Evolutionary conservation across 2,113 vertebrate species (phyloP).

Genomic region (Ia io): DNA sequence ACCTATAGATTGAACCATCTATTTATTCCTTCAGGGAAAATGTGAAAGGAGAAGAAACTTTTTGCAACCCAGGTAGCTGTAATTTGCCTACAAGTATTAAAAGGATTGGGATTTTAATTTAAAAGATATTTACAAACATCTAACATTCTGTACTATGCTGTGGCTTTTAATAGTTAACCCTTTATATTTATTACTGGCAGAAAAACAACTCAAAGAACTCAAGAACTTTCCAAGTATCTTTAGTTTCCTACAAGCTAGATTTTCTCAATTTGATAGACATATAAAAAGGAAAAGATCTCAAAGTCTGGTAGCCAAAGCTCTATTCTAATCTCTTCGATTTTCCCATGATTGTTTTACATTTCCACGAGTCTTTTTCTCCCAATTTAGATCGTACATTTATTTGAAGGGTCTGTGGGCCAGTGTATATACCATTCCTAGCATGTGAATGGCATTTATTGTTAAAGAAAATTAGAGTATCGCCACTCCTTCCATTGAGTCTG

Average conservation of each 20-base stretch:
- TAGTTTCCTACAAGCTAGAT: not conserved
- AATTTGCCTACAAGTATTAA: conserved; percentile 17
- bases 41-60: not conserved
- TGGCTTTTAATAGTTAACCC: not conserved
- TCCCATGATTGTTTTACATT: conserved; percentile 21
- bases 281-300: not conserved
- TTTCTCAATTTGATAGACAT: not conserved
- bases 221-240: not conserved
- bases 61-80: not conserved
- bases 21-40: not conserved
- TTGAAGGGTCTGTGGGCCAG: not conserved
- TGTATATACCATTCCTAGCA: not conserved
- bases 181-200: not conserved
- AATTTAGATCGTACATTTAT: not conserved
- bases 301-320: not conserved
- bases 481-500: conserved; percentile 44
- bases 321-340: not conserved
- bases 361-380: not conserved
- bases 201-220: not conserved
- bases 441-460: conserved; percentile 2
- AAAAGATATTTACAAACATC: not conserved
- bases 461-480: conserved; percentile 40
- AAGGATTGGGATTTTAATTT: not conserved
- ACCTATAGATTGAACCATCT: not conserved
- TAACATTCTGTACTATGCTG: not conserved